phyloP scores from a whole-genome alignment of 1,140 invertebrate species.

The Gryon sp. region DNA sequence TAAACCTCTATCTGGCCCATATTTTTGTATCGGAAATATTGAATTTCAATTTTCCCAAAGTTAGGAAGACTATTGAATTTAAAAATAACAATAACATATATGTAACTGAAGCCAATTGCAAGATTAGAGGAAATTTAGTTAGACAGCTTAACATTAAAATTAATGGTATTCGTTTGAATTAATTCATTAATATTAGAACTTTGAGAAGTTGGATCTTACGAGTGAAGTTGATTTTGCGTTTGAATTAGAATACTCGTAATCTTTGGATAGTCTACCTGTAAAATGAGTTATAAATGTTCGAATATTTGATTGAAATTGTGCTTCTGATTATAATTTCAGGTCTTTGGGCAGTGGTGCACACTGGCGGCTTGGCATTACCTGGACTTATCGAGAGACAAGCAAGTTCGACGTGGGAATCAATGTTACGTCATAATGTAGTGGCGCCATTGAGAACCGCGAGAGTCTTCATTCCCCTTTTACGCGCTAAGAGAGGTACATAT shows the following conservation, averaged over 20 bases:
- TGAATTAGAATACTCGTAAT: no score
- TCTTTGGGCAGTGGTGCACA: slow-evolving; percentile 90
- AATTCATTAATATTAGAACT: slow-evolving; percentile 57
- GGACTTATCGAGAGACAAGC: slow-evolving; percentile 86
- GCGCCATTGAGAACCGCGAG: slow-evolving; percentile 87
- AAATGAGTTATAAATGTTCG: no score
- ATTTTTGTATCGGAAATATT: no score
- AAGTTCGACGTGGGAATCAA: slow-evolving; percentile 87
- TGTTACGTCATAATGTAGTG: slow-evolving; percentile 87
- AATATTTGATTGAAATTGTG: neutral
- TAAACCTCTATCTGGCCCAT: no score
- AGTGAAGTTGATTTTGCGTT: no score
- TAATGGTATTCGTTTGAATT: slow-evolving; percentile 59
- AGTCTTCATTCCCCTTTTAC: slow-evolving; percentile 86
- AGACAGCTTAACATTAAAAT: slow-evolving; percentile 60
- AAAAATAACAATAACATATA: slow-evolving; percentile 59
- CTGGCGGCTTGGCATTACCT: slow-evolving; percentile 85
- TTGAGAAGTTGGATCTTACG: slow-evolving; percentile 14
- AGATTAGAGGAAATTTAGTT: slow-evolving; percentile 49
- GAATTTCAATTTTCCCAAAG: no score
- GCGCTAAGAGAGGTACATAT: slow-evolving; percentile 80
- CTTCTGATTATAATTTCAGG: slow-evolving; percentile 79
- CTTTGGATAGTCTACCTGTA: no score
- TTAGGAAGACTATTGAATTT: no score
- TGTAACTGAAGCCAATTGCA: slow-evolving; percentile 37